Evolutionary conservation across 2,888 invertebrate genomes (phyloP).

Genomic region (Troides oblongomaculatus): DNA sequence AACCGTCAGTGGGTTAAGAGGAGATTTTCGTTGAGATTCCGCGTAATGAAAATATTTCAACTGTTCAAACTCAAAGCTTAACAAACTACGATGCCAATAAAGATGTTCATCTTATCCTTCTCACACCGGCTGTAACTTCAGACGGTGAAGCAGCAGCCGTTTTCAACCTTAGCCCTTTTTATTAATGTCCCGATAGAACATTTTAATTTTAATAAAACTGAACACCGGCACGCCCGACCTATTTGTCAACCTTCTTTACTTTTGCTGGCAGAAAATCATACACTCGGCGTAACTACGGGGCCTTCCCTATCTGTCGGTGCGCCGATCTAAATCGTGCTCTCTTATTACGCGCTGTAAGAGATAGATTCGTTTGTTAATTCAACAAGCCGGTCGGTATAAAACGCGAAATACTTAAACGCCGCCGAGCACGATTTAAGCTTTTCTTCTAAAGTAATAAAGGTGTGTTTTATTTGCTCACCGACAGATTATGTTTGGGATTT

Average conservation of each 20-base stretch:
- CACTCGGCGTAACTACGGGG: slow-evolving; percentile 64
- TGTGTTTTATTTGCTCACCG: slow-evolving; percentile 74
- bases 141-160: slow-evolving; percentile 53
- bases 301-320: slow-evolving; percentile 43
- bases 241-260: slow-evolving; percentile 80
- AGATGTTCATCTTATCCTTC: slow-evolving; percentile 71
- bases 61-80: background rate
- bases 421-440: slow-evolving; percentile 71
- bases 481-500: slow-evolving; percentile 77
- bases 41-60: background rate
- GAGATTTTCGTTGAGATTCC: too few relatives aligned
- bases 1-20: too few relatives aligned
- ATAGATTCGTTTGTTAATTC: slow-evolving; percentile 71
- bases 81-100: slow-evolving; percentile 74
- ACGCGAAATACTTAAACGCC: slow-evolving; percentile 65
- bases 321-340: slow-evolving; percentile 65
- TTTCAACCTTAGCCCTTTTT: slow-evolving; percentile 66
- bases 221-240: slow-evolving; percentile 77
- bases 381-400: slow-evolving; percentile 58
- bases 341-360: slow-evolving; percentile 68
- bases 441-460: slow-evolving; percentile 78
- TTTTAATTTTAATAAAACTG: slow-evolving; percentile 80
- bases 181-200: slow-evolving; percentile 71
- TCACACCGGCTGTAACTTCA: slow-evolving; percentile 66
- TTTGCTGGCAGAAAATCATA: slow-evolving; percentile 77